Percentiles rank a stretch among this genome's conserved stretches.
phyloP scores from a whole-genome alignment of 2,888 invertebrate genomes.

The Agrochola litura region DNA sequence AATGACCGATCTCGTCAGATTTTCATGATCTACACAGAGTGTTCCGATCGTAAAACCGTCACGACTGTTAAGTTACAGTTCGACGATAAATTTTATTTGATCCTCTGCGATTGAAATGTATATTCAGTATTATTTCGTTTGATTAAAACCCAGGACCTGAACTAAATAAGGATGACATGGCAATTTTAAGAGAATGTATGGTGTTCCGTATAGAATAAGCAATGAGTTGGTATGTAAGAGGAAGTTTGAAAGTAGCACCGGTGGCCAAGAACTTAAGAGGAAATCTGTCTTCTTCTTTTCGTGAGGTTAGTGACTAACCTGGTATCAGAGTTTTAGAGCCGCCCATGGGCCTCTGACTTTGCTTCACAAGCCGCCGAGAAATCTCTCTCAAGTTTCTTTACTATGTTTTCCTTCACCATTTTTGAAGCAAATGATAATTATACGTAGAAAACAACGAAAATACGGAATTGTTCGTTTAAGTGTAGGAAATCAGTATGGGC shows the following conservation, averaged over 20 bases:
- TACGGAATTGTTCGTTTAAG: too few species aligned
- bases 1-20: constrained; percentile 27
- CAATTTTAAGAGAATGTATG: neutral
- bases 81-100: constrained; percentile 14
- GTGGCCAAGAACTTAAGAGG: too few species aligned
- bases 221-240: neutral
- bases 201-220: neutral
- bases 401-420: too few species aligned
- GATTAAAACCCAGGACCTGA: neutral
- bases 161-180: neutral
- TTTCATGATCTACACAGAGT: constrained; percentile 38
- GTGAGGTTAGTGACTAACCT: too few species aligned
- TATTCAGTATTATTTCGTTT: neutral
- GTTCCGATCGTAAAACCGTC: constrained; percentile 34
- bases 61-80: neutral
- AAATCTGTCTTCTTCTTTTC: too few species aligned
- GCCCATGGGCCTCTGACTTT: too few species aligned
- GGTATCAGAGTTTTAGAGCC: too few species aligned
- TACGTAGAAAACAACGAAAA: too few species aligned
- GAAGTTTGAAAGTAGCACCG: neutral
- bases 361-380: too few species aligned
- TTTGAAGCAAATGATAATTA: too few species aligned
- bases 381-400: too few species aligned
- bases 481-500: neutral
- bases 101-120: neutral